phyloP scores from a whole-genome alignment of 2,888 invertebrate species.

The Sipha maydis region DNA sequence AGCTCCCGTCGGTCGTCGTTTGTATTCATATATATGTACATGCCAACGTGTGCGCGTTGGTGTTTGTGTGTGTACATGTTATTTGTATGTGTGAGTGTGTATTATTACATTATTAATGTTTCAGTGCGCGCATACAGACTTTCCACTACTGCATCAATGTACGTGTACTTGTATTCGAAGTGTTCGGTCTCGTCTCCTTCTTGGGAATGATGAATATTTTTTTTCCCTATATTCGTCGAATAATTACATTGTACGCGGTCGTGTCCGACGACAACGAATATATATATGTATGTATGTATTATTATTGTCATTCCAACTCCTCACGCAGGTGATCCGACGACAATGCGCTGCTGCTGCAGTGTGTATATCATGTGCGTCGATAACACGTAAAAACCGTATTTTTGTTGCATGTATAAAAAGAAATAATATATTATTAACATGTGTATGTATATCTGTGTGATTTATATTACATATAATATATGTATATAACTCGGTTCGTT shows the following conservation, averaged over 20 bases:
- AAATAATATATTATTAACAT: slow-evolving; percentile 32
- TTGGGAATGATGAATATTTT: not conserved
- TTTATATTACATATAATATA: slow-evolving; percentile 7
- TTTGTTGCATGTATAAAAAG: slow-evolving; percentile 2
- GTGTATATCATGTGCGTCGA: not conserved
- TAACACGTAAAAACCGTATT: slow-evolving; percentile 13
- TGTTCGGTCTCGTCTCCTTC: not conserved
- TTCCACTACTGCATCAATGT: not conserved
- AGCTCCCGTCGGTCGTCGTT: slow-evolving; percentile 53
- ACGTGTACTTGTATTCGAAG: no score
- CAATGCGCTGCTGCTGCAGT: not conserved
- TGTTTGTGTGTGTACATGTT: no score
- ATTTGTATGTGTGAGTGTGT: not conserved
- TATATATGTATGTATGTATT: not conserved
- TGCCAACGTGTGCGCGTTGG: no score
- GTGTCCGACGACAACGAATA: slow-evolving; percentile 35
- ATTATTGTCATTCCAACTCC: slow-evolving; percentile 13
- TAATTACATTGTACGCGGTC: slow-evolving; percentile 8
- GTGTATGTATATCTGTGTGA: not conserved
- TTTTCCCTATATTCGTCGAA: not conserved
- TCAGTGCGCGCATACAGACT: not conserved
- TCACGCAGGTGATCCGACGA: slow-evolving; percentile 50
- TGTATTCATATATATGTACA: slow-evolving; percentile 5
- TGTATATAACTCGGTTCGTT: slow-evolving; percentile 7
- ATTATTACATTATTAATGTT: not conserved